These are phyloP conservation scores for Catalaphyllia jardinei DNA, from an alignment of 64 coral and sea anemone genomes.

Conservation along the genomic window DNA sequence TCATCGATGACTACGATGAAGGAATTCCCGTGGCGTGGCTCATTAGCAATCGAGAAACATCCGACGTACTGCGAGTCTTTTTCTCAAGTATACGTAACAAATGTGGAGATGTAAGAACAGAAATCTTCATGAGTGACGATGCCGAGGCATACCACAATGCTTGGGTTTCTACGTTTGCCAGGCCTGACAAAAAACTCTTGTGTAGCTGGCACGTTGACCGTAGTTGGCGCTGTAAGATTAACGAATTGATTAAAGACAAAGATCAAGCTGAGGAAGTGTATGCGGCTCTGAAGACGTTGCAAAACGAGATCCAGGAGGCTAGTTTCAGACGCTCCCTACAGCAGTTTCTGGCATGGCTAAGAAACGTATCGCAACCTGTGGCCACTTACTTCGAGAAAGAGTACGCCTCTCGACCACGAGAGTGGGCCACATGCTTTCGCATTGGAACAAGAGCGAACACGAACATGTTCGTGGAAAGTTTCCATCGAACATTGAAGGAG, in stretches of 20 bases:
- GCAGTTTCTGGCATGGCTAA: constrained; percentile 37
- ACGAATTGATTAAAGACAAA: constrained; percentile 33
- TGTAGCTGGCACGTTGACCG: constrained; percentile 29
- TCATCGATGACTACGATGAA: no score
- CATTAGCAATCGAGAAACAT: no score
- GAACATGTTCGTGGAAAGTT: constrained; percentile 51
- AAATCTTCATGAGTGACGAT: constrained; percentile 48
- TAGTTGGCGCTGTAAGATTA: not conserved
- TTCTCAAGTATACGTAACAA: no score
- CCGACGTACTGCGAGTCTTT: no score
- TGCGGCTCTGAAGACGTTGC: constrained; percentile 12
- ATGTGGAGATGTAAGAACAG: not conserved
- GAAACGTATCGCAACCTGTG: not conserved
- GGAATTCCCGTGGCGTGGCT: no score
- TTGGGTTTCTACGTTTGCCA: constrained; percentile 30
- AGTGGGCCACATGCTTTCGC: not conserved
- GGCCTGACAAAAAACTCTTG: constrained; percentile 19
- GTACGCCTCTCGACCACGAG: not conserved
- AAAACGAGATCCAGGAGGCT: constrained; percentile 18
- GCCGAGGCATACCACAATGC: constrained; percentile 36
- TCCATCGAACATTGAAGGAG: constrained; percentile 5
- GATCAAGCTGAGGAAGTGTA: constrained; percentile 27
- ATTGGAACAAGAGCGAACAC: constrained; percentile 8
- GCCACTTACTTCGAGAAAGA: constrained; percentile 27
- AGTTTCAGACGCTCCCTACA: constrained; percentile 7